A percentile compares a stretch with the other conserved stretches of the same genome.
Conservation (phyloP, 2,888 invertebrate genomes). For the Arctia plantaginis region DNA sequence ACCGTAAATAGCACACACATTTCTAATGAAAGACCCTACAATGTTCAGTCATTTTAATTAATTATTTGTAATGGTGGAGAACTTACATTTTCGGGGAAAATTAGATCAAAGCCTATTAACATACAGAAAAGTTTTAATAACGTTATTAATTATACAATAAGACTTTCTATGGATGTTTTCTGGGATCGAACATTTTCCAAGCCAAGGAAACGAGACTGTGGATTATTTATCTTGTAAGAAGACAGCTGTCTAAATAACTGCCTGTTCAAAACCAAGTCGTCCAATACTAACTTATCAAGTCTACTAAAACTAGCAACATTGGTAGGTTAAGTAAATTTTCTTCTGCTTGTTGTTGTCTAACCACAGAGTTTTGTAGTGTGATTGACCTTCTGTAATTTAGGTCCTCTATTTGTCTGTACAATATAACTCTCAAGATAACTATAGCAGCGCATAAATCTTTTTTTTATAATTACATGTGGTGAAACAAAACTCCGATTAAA, state of each 20-base stretch:
- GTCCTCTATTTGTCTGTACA: too few relatives aligned
- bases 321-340: too few relatives aligned
- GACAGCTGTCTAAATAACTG: neutral
- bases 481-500: too few relatives aligned
- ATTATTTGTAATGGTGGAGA: conserved; percentile 31
- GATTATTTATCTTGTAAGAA: neutral
- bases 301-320: too few relatives aligned
- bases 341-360: too few relatives aligned
- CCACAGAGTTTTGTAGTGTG: too few relatives aligned
- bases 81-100: conserved; percentile 12
- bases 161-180: neutral
- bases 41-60: conserved; percentile 36
- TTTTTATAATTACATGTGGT: too few relatives aligned
- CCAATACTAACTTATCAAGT: too few relatives aligned
- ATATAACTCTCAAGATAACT: too few relatives aligned
- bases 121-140: neutral
- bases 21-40: conserved; percentile 47
- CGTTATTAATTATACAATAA: neutral
- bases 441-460: too few relatives aligned
- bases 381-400: too few relatives aligned
- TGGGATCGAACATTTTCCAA: neutral
- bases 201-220: neutral
- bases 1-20: conserved; percentile 46
- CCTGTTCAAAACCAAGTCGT: too few relatives aligned
- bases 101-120: conserved; percentile 11